phyloP scores from a whole-genome alignment of 1,140 invertebrate species.

The Apis mellifera region Amel_HAv3.1 CM009943.2:8252501-8253000 shows the following conservation, averaged over 20 bases:
- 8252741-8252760: too few species aligned
- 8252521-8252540: conserved; percentile 74
- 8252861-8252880: too few species aligned
- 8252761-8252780: too few species aligned
- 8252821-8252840: too few species aligned
- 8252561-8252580: conserved; percentile 55
- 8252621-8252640: conserved; percentile 22
- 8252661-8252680: neutral
- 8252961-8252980: neutral
- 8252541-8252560: conserved; percentile 62
- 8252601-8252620: conserved; percentile 15
- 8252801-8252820: too few species aligned
- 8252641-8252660: neutral
- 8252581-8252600: conserved; percentile 53
- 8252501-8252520: conserved; percentile 68
- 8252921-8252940: neutral
- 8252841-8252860: neutral
- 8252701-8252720: too few species aligned
- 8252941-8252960: too few species aligned
- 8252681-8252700: too few species aligned
- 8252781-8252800: too few species aligned
- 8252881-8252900: too few species aligned
- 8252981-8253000: neutral
- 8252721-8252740: too few species aligned
- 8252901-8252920: conserved; percentile 4